A percentile compares a stretch with the other conserved stretches of the same genome.
Conservation (phyloP, 2,797 vertebrate genomes). For the Gorsachius magnificus region DNA sequence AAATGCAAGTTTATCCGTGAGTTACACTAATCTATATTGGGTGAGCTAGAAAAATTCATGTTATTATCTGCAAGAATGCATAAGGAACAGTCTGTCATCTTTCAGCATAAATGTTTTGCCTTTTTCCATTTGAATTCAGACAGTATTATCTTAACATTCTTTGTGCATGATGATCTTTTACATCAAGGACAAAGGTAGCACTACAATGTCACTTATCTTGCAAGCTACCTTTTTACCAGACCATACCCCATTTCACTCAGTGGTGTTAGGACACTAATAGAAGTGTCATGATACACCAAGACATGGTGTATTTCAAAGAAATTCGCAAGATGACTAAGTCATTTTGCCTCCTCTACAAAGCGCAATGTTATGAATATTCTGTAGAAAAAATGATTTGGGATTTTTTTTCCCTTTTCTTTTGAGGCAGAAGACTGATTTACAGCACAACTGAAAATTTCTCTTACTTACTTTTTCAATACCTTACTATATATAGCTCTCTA, state of each 20-base stretch:
- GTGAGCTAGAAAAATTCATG: not conserved
- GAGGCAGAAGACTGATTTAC: not conserved
- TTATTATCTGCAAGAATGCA: not conserved
- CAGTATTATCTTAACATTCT: not conserved
- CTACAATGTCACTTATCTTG: not conserved
- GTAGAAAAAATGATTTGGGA: not conserved
- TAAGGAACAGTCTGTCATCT: not conserved
- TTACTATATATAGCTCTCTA: constrained; percentile 10
- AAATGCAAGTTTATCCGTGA: not conserved
- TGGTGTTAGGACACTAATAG: not conserved
- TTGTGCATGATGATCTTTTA: not conserved
- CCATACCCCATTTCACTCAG: not conserved
- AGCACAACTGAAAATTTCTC: not conserved
- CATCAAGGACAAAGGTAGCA: constrained; percentile 10
- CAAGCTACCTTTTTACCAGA: not conserved
- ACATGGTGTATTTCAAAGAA: not conserved
- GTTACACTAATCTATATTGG: not conserved
- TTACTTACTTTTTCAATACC: not conserved
- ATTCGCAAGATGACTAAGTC: not conserved
- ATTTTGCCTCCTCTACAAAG: not conserved
- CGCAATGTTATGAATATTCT: not conserved
- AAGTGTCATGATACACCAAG: not conserved
- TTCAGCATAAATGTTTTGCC: not conserved
- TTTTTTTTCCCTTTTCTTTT: not conserved
- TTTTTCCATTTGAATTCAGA: constrained; percentile 38